Evolutionary conservation across 2,797 vertebrate species (phyloP).

Genomic region (Knipowitschia caucasica): DNA sequence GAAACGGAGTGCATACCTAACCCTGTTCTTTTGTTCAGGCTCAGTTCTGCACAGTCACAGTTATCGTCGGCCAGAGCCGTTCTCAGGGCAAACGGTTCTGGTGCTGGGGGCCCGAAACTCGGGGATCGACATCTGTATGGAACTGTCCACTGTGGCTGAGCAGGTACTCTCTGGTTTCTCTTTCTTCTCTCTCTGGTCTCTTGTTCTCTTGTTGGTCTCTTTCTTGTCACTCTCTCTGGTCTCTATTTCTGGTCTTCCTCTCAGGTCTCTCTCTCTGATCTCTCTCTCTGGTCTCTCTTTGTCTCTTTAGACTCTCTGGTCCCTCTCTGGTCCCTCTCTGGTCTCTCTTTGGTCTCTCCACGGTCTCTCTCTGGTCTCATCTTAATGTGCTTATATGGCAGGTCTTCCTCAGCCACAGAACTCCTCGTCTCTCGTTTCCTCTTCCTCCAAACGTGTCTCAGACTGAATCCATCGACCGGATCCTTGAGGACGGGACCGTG

Average conservation of each 20-base stretch:
- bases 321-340: neutral
- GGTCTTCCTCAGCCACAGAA: slow-evolving; percentile 75
- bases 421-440: slow-evolving; percentile 42
- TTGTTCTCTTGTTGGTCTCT: no score
- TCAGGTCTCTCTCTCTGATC: no score
- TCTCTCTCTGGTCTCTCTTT: neutral
- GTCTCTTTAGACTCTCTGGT: no score
- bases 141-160: slow-evolving; percentile 60
- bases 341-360: neutral
- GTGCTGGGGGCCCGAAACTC: slow-evolving; percentile 78
- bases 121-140: slow-evolving; percentile 78
- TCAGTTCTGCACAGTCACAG: slow-evolving; percentile 76
- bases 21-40: slow-evolving; percentile 46
- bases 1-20: no score
- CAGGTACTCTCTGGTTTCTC: no score
- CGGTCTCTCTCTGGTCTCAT: neutral
- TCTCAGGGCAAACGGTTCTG: slow-evolving; percentile 65
- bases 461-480: slow-evolving; percentile 39
- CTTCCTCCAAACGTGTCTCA: slow-evolving; percentile 61
- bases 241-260: slow-evolving; percentile 67
- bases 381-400: slow-evolving; percentile 9
- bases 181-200: no score
- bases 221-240: neutral
- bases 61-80: slow-evolving; percentile 70
- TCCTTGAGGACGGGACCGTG: slow-evolving; percentile 56